phyloP scores from a whole-genome alignment of 2,113 vertebrate genomes.

The Grammomys dolichurus region DNA sequence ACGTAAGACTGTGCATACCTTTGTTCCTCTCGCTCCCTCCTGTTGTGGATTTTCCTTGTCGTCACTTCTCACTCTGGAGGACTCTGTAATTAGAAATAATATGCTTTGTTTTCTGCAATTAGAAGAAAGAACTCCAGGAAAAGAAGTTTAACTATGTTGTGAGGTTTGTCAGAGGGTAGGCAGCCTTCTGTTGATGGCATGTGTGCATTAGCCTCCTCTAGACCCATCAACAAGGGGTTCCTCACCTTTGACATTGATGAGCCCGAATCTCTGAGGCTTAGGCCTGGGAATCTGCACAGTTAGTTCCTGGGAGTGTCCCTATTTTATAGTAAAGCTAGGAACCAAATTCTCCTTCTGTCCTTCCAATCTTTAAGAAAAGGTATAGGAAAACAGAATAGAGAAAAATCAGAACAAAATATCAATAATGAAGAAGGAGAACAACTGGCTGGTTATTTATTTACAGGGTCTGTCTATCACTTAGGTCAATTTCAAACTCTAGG shows the following conservation, averaged over 20 bases:
- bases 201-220: background rate
- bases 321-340: slow-evolving; percentile 25
- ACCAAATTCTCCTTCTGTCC: slow-evolving; percentile 24
- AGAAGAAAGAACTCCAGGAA: slow-evolving; percentile 52
- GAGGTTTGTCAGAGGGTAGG: background rate
- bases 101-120: slow-evolving; percentile 56
- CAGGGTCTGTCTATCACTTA: background rate
- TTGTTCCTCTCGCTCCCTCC: slow-evolving; percentile 73
- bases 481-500: background rate
- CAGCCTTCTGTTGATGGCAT: background rate
- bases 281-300: background rate
- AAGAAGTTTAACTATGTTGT: background rate
- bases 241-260: background rate
- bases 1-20: slow-evolving; percentile 19
- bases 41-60: slow-evolving; percentile 79
- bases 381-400: slow-evolving; percentile 40
- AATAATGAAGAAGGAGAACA: background rate
- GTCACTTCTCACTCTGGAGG: slow-evolving; percentile 69
- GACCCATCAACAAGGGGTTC: background rate
- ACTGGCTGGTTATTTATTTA: background rate
- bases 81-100: slow-evolving; percentile 77
- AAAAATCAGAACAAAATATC: background rate
- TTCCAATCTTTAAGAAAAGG: slow-evolving; percentile 54
- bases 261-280: background rate
- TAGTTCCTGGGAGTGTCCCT: background rate